These are phyloP conservation scores for Dipodomys merriami DNA, from an alignment of 2,113 vertebrate genomes.

Conservation along the genomic window DNA sequence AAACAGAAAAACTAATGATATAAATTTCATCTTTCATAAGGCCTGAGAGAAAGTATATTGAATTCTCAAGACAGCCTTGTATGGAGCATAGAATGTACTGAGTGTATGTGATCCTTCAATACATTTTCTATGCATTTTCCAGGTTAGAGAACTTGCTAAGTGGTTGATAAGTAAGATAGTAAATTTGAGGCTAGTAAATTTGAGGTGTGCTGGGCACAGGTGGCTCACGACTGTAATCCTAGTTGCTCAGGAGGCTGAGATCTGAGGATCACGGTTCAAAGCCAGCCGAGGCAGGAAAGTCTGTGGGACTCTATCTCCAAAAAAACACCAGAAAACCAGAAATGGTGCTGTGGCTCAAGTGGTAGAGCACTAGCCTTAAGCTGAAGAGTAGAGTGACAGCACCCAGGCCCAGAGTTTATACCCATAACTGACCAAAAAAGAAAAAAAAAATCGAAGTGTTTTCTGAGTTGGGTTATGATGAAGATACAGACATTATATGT, in stretches of 20 bases:
- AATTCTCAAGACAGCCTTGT: constrained; percentile 50
- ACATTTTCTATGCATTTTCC: neutral
- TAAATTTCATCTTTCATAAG: constrained; percentile 66
- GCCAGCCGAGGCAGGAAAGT: too few species aligned
- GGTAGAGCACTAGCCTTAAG: too few species aligned
- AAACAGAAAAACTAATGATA: constrained; percentile 62
- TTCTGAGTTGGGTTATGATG: constrained; percentile 14
- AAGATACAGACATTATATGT: neutral
- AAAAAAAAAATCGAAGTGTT: neutral
- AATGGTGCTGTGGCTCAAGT: too few species aligned
- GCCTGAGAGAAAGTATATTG: constrained; percentile 47
- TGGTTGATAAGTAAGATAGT: neutral
- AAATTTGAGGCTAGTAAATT: neutral
- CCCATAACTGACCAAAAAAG: too few species aligned
- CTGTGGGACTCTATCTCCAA: too few species aligned
- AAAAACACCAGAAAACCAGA: too few species aligned
- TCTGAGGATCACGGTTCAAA: too few species aligned
- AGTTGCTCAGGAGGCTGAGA: too few species aligned
- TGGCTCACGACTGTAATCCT: too few species aligned
- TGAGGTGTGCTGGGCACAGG: neutral
- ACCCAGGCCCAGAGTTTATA: too few species aligned
- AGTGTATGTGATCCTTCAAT: neutral
- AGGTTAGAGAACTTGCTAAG: neutral
- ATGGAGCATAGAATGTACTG: constrained; percentile 23
- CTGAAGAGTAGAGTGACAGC: too few species aligned